A percentile compares a stretch with the other conserved stretches of the same genome.
These are phyloP conservation scores for Lasioglossum villosulum DNA, from an alignment of 2,888 invertebrate species.

Conservation along the genomic window DNA sequence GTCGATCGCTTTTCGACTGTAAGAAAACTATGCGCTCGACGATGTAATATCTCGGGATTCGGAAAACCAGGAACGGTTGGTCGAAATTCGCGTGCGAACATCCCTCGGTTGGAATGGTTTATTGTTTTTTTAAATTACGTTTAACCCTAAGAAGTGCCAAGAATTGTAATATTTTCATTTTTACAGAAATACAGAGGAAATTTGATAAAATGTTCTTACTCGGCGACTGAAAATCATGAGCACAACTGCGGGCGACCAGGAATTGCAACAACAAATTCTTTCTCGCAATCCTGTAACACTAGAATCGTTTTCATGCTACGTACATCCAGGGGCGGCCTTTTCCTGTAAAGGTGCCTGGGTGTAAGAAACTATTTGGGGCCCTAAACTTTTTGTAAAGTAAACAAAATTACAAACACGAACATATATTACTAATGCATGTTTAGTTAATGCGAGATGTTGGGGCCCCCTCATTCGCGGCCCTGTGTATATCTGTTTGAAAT, in stretches of 20 bases:
- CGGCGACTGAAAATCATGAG: conserved; percentile 5
- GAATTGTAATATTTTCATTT: conserved; percentile 5
- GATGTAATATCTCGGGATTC: conserved; percentile 18
- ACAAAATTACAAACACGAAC: no score
- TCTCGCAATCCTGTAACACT: neutral
- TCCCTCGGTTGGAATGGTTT: neutral
- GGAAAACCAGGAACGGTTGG: neutral
- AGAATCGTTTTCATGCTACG: neutral
- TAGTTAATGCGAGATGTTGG: no score
- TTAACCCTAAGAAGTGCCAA: conserved; percentile 32
- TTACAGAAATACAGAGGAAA: neutral
- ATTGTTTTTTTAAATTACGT: neutral
- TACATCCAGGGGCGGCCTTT: no score
- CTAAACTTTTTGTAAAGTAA: no score
- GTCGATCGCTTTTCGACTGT: neutral
- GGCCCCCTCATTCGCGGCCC: no score
- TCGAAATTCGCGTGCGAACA: neutral
- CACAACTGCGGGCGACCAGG: neutral
- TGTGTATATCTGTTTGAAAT: neutral
- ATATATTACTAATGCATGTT: no score
- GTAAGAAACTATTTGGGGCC: no score
- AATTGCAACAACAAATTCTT: neutral
- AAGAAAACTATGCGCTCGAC: conserved; percentile 11
- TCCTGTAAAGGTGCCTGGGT: no score
- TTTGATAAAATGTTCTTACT: conserved; percentile 2